These are phyloP conservation scores for Antigone vipio DNA, from an alignment of 2,113 vertebrate genomes.

Conservation along the genomic window DNA sequence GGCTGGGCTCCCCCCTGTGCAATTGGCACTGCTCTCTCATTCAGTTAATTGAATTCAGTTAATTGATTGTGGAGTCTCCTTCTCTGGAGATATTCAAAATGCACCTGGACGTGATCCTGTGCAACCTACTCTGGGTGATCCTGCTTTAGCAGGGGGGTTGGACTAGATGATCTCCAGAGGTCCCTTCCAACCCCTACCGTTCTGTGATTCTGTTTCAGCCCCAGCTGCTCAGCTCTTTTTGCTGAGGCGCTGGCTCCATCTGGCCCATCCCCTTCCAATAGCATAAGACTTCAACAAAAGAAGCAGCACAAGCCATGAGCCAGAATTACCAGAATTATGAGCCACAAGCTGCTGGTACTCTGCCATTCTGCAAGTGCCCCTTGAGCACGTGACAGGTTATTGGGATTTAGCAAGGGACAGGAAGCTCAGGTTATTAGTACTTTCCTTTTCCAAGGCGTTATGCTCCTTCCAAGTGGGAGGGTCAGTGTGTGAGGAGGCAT, in stretches of 20 bases:
- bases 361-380: background rate
- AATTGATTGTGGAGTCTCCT: too few species aligned
- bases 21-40: background rate
- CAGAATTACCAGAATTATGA: background rate
- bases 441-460: background rate
- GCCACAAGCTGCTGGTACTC: background rate
- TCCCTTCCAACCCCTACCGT: too few species aligned
- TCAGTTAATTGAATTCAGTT: background rate
- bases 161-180: too few species aligned
- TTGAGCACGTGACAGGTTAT: accelerated
- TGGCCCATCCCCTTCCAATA: background rate
- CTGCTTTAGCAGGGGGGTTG: too few species aligned
- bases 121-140: too few species aligned
- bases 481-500: background rate
- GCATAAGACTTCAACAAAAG: background rate
- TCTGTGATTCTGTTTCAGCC: background rate
- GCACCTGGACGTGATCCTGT: too few species aligned
- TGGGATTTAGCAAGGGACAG: background rate
- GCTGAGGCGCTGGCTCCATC: accelerated
- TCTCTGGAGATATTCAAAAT: too few species aligned
- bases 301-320: background rate
- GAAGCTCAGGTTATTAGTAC: background rate
- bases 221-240: background rate
- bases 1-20: background rate
- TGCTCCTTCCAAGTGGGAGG: background rate